A percentile compares a stretch with the other conserved stretches of the same genome.
Evolutionary conservation across 2,113 vertebrate genomes (phyloP).

Genomic region (Paedocypris sp.): DNA sequence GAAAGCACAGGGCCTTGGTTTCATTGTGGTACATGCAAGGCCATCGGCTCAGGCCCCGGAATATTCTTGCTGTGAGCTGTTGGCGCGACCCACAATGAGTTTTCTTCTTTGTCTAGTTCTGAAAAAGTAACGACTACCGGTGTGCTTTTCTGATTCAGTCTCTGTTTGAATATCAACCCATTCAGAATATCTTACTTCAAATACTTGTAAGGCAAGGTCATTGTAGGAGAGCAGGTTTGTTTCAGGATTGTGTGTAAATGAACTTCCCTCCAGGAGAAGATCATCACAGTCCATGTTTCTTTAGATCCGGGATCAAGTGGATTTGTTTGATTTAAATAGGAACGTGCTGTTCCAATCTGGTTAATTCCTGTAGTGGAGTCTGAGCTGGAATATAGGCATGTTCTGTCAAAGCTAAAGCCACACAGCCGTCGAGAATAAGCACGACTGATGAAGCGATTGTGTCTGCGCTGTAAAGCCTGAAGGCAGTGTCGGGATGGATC

Average conservation of each 20-base stretch:
- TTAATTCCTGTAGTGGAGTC: background rate
- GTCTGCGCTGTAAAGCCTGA: background rate
- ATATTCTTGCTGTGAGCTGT: too few relatives aligned
- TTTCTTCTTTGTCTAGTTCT: too few relatives aligned
- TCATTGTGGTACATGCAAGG: too few relatives aligned
- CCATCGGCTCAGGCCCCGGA: too few relatives aligned
- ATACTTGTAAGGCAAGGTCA: background rate
- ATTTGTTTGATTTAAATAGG: slow-evolving; percentile 13
- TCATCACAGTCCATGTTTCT: background rate
- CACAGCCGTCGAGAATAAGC: background rate
- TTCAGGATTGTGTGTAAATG: slow-evolving; percentile 8
- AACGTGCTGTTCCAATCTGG: background rate
- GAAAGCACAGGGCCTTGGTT: too few relatives aligned
- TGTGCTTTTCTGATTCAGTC: too few relatives aligned
- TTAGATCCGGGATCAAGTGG: background rate
- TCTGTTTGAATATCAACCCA: background rate
- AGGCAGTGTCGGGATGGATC: slow-evolving; percentile 15
- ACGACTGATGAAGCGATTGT: background rate
- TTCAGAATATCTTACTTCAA: background rate
- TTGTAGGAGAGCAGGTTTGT: slow-evolving; percentile 6
- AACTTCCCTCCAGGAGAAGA: background rate
- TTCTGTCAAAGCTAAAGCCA: background rate
- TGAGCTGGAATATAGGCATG: background rate
- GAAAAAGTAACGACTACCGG: too few relatives aligned
- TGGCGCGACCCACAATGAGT: too few relatives aligned